Evolutionary conservation across 1,140 invertebrate species (phyloP).

Genomic region (Antheraea mylitta): DNA sequence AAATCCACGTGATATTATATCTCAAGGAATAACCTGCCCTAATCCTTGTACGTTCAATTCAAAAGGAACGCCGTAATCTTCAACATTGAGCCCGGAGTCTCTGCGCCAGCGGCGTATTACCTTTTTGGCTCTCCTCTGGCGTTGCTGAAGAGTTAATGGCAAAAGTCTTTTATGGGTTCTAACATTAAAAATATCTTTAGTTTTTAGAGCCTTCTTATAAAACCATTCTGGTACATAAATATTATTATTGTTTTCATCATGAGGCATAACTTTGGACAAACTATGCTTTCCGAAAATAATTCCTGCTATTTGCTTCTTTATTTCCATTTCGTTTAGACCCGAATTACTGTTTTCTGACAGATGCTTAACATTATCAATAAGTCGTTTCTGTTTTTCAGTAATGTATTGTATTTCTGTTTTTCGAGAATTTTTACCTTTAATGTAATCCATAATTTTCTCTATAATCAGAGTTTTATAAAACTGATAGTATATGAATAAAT

Average conservation of each 20-base stretch:
- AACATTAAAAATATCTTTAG: background rate
- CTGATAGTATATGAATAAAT: slow-evolving; percentile 9
- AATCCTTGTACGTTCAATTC: slow-evolving; percentile 41
- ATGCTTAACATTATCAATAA: slow-evolving; percentile 3
- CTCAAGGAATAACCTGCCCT: slow-evolving; percentile 28
- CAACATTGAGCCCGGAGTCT: slow-evolving; percentile 17
- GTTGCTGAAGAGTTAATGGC: slow-evolving; percentile 11
- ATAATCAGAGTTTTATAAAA: background rate
- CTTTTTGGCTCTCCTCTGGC: slow-evolving; percentile 15
- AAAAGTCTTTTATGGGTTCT: slow-evolving; percentile 3
- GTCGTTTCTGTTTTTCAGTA: slow-evolving; percentile 15
- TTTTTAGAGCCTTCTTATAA: slow-evolving; percentile 8
- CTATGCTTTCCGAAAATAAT: slow-evolving; percentile 30
- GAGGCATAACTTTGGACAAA: slow-evolving; percentile 28
- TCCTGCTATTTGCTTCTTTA: slow-evolving; percentile 22
- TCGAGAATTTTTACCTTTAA: background rate
- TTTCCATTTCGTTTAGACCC: slow-evolving; percentile 3
- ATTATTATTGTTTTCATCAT: slow-evolving; percentile 26
- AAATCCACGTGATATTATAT: background rate
- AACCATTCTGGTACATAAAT: slow-evolving; percentile 38
- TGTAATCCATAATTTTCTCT: background rate
- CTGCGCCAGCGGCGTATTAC: slow-evolving; percentile 29
- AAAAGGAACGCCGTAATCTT: slow-evolving; percentile 40
- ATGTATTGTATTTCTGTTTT: background rate
- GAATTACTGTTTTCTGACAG: background rate